Percentiles rank a stretch among this genome's conserved stretches.
phyloP scores from a whole-genome alignment of 2,888 invertebrate species.

The Teinopalpus imperialis region DNA sequence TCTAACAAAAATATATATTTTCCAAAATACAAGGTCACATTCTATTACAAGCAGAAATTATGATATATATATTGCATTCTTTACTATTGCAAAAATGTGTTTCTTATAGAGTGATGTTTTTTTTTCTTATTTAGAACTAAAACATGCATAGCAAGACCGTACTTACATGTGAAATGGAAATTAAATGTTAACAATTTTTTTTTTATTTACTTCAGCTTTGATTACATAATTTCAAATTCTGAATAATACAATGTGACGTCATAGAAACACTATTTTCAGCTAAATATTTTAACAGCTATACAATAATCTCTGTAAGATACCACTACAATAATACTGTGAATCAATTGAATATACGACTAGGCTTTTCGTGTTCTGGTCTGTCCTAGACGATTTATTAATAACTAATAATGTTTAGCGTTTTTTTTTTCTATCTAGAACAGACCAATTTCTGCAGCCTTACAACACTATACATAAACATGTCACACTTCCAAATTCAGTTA shows the following conservation, averaged over 20 bases:
- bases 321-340: conserved; percentile 44
- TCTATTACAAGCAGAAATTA: conserved; percentile 14
- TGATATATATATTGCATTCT: conserved; percentile 3
- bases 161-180: background rate
- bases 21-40: conserved; percentile 31
- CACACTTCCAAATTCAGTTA: background rate
- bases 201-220: background rate
- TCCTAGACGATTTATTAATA: background rate
- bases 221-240: background rate
- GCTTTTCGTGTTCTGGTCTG: conserved; percentile 19
- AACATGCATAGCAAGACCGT: background rate
- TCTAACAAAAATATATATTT: conserved; percentile 71
- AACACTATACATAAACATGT: background rate
- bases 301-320: conserved; percentile 51
- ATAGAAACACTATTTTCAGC: conserved; percentile 31
- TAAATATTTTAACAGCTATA: conserved; percentile 50
- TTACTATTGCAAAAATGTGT: background rate
- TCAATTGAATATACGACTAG: conserved; percentile 35
- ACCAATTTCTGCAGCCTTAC: conserved; percentile 1
- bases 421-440: conserved; percentile 1
- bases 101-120: background rate
- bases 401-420: no score
- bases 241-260: conserved; percentile 29
- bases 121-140: conserved; percentile 9
- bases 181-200: background rate